Evolutionary conservation across 2,888 invertebrate genomes (phyloP), one percentile per base, ranked within the genome.

Genomic region (Dromius quadrimaculatus): DNA sequence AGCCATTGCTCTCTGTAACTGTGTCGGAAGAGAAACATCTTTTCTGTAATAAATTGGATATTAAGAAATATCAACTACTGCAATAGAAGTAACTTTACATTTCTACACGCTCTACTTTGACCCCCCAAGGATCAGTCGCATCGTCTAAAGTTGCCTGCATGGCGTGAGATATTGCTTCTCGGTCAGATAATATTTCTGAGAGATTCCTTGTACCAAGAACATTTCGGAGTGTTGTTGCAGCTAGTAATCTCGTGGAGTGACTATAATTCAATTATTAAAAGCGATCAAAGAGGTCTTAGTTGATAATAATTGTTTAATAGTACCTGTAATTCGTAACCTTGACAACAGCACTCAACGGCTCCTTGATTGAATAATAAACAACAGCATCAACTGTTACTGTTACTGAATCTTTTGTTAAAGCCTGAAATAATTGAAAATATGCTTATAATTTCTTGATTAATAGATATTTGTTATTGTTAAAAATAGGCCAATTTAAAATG

Each of bases 311-410:
- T 11, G 9, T 9, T 5, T 36, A 59, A 38, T 5, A 63, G 65
- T 62, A 89, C 89, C 89, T 89, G 79, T 91, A 92, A 81, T 93
- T 90, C 47, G 89, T 89, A 2, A 93, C 91, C 80, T 83, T 88
- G 54, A 92, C 87, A 5, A 92, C 89, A 0, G 92, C 92, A 78
- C 89, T 92, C 9, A 93, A 80, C 0, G 92, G 92, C 79, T 92
- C 90, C 77, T 90, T 91, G 72, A 93, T 92, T 73, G 92, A 87
- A 80, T 93, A 93, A 81, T 93, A 93, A 36, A 93, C 92, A 0
- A 93, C 92, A 0, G 96, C 96, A 79, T 97, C 96, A 1, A 97
- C 97, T 0, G 93, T 93, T 0, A 97, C 95, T 0, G 97, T 97
- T 23, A 97, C 96, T 0, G 94, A 94, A 82, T 97, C 96, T 83